Percentiles rank a stretch among this genome's conserved stretches.
Evolutionary conservation across 1,140 invertebrate species (phyloP).

Genomic region (Tetragnatha versicolor): DNA sequence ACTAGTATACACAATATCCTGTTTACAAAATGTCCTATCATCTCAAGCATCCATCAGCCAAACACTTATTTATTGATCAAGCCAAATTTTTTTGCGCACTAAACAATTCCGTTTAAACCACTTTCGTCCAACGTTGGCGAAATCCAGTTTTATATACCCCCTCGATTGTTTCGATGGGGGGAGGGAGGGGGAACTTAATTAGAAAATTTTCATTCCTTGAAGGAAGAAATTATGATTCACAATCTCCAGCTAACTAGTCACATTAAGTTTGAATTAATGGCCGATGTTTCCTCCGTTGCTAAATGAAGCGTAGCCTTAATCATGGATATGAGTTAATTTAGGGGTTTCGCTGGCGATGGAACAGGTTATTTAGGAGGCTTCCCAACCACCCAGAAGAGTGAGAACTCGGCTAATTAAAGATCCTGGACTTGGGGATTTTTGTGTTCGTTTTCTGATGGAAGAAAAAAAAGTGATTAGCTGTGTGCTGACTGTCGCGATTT

Average conservation of each 20-base stretch:
- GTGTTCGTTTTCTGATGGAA: no score
- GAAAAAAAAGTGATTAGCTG: no score
- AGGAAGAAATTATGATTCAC: constrained; percentile 29
- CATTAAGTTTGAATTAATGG: constrained; percentile 39
- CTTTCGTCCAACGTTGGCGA: no score
- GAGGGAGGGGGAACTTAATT: constrained; percentile 36
- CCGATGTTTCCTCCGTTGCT: constrained; percentile 1
- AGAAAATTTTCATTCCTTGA: constrained; percentile 5
- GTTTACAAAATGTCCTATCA: no score
- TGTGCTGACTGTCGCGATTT: no score
- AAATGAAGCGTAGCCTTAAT: constrained; percentile 17
- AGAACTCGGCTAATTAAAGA: constrained; percentile 31
- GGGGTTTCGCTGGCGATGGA: constrained; percentile 1
- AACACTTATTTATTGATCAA: no score
- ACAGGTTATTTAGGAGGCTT: constrained; percentile 10
- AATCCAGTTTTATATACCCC: background rate
- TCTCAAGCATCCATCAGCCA: no score
- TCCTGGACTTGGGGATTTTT: no score
- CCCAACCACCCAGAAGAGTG: background rate
- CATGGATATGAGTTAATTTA: constrained; percentile 30
- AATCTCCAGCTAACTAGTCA: constrained; percentile 31
- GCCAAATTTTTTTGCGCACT: no score
- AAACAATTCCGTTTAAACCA: no score
- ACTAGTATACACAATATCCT: no score
- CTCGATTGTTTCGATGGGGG: no score